Conservation (phyloP, 2,888 invertebrate genomes). For the Agrotis exclamationis region DNA sequence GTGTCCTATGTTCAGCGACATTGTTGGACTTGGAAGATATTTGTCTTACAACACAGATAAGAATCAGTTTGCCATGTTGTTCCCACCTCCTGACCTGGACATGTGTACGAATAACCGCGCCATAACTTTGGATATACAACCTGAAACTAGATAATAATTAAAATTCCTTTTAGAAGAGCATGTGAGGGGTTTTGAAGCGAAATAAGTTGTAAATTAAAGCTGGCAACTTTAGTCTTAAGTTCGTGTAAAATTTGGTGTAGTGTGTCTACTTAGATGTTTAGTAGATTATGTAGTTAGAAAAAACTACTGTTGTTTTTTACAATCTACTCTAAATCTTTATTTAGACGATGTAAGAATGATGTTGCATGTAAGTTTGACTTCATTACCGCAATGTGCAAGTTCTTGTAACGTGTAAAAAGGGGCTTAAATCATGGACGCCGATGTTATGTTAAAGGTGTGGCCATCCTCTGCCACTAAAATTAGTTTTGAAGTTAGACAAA, state of each 20-base stretch:
- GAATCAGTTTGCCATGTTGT: conserved; percentile 74
- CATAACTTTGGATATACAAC: conserved; percentile 54
- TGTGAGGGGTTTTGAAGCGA: background rate
- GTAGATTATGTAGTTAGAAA: too few relatives aligned
- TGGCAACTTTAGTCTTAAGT: background rate
- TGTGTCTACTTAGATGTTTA: background rate
- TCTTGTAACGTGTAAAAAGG: too few relatives aligned
- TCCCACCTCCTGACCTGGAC: conserved; percentile 74
- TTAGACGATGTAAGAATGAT: too few relatives aligned
- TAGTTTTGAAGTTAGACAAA: too few relatives aligned
- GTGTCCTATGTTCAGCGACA: conserved; percentile 69
- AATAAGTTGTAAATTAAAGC: conserved; percentile 20
- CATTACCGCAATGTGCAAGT: too few relatives aligned
- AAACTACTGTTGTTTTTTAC: too few relatives aligned
- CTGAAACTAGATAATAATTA: conserved; percentile 45
- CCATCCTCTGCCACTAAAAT: too few relatives aligned
- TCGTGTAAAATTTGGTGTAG: background rate
- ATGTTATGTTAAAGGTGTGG: too few relatives aligned
- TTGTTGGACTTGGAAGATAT: conserved; percentile 81
- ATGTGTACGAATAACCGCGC: conserved; percentile 53
- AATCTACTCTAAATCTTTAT: too few relatives aligned
- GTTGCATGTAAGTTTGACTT: too few relatives aligned
- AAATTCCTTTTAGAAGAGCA: conserved; percentile 36
- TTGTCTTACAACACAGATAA: conserved; percentile 87
- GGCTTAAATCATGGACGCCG: too few relatives aligned